Evolutionary conservation across 2,797 vertebrate genomes (phyloP).

Genomic region (Cirrhinus mrigala): DNA sequence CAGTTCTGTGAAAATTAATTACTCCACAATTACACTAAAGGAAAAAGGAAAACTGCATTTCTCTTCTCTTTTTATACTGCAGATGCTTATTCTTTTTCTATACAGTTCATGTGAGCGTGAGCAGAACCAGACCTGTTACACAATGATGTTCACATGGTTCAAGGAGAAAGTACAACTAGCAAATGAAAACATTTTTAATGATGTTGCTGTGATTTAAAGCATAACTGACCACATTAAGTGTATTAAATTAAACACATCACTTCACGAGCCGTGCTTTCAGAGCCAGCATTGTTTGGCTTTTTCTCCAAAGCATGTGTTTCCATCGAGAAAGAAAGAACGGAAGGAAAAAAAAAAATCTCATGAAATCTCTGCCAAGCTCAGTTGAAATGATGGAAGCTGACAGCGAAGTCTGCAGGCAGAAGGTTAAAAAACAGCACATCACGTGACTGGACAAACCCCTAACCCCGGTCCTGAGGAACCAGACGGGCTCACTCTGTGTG

Average conservation of each 20-base stretch:
- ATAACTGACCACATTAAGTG: conserved; percentile 44
- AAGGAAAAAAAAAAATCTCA: conserved; percentile 60
- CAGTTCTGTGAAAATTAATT: neutral
- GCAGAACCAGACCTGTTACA: conserved; percentile 23
- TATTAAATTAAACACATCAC: conserved; percentile 63
- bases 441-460: conserved; percentile 74
- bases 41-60: neutral
- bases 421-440: conserved; percentile 78
- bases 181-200: conserved; percentile 64
- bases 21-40: neutral
- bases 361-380: conserved; percentile 69
- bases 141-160: conserved; percentile 13
- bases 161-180: conserved; percentile 11
- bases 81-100: conserved; percentile 12
- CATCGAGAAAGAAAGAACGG: conserved; percentile 61
- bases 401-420: conserved; percentile 81
- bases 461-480: conserved; percentile 77
- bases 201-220: conserved; percentile 56
- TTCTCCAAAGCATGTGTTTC: conserved; percentile 70
- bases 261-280: conserved; percentile 50
- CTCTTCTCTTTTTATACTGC: neutral
- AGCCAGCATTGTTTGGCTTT: conserved; percentile 62
- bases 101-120: conserved; percentile 21
- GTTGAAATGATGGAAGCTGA: conserved; percentile 81
- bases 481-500: conserved; percentile 60